A percentile compares a stretch with the other conserved stretches of the same genome.
Conservation (phyloP, 2,888 invertebrate species). For the Orthonevra nobilis region DNA sequence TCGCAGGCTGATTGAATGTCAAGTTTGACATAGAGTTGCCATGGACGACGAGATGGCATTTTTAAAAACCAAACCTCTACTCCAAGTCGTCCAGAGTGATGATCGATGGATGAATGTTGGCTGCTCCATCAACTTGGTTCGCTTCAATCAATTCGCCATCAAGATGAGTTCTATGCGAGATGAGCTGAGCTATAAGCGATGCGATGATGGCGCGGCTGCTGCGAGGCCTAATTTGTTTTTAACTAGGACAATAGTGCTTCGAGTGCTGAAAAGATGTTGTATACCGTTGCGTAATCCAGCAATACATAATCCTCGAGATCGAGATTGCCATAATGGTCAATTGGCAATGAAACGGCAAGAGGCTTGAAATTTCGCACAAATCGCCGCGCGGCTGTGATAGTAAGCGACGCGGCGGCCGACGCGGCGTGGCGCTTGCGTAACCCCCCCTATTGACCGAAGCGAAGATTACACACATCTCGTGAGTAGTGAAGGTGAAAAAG, state of each 20-base stretch:
- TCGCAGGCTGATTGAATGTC: conserved; percentile 51
- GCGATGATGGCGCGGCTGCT: neutral
- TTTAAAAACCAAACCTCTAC: conserved; percentile 11
- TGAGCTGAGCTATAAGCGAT: neutral
- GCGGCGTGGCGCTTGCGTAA: neutral
- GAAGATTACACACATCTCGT: conserved; percentile 11
- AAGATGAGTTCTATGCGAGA: conserved; percentile 5
- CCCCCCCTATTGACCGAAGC: too few relatives aligned
- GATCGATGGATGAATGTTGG: conserved; percentile 12
- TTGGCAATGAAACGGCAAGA: conserved; percentile 12
- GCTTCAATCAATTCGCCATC: conserved; percentile 49
- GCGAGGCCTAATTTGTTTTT: conserved; percentile 48
- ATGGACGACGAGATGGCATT: conserved; percentile 21
- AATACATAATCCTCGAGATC: neutral
- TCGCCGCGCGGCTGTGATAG: neutral
- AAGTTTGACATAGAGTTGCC: conserved; percentile 46
- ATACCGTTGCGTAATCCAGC: conserved; percentile 17
- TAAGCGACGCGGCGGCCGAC: too few relatives aligned
- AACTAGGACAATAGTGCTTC: conserved; percentile 53
- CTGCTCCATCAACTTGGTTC: conserved; percentile 15
- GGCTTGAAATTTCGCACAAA: neutral
- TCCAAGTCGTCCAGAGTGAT: conserved; percentile 27
- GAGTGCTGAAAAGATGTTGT: conserved; percentile 29
- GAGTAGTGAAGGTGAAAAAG: conserved; percentile 11
- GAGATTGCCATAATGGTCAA: too few relatives aligned